These are phyloP conservation scores for Sternotherus odoratus DNA, from an alignment of 2,797 vertebrate species.

Conservation along the genomic window DNA sequence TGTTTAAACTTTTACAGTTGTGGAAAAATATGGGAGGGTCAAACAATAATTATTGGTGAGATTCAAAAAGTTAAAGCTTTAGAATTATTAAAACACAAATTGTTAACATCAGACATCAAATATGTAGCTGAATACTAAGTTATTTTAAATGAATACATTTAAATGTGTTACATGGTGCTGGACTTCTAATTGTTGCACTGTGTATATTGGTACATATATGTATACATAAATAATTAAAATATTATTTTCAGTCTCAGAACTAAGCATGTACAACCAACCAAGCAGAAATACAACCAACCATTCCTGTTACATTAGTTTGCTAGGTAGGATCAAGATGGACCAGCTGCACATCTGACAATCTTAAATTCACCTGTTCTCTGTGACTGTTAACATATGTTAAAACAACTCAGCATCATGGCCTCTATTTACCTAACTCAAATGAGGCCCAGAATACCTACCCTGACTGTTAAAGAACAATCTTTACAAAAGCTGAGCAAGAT, in stretches of 20 bases:
- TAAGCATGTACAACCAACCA: background rate
- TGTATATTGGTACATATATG: too few species aligned
- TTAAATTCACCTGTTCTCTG: background rate
- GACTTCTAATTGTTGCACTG: background rate
- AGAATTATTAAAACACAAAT: background rate
- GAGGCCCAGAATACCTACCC: background rate
- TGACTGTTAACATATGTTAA: background rate
- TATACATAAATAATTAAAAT: background rate
- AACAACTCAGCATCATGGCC: background rate
- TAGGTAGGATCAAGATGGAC: background rate
- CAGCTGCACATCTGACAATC: background rate
- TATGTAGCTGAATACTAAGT: background rate
- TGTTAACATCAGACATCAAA: background rate
- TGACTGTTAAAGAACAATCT: background rate
- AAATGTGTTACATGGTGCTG: background rate
- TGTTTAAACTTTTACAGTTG: background rate
- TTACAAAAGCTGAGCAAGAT: fast-evolving
- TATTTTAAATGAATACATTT: background rate
- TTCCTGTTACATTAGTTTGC: background rate
- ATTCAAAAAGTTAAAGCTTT: background rate
- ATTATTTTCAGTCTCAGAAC: background rate
- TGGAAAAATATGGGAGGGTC: background rate
- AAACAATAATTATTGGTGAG: background rate
- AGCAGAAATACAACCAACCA: background rate
- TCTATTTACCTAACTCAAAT: background rate